These are phyloP conservation scores for Sitta europaea DNA, from an alignment of 2,113 vertebrate species.

Conservation along the genomic window DNA sequence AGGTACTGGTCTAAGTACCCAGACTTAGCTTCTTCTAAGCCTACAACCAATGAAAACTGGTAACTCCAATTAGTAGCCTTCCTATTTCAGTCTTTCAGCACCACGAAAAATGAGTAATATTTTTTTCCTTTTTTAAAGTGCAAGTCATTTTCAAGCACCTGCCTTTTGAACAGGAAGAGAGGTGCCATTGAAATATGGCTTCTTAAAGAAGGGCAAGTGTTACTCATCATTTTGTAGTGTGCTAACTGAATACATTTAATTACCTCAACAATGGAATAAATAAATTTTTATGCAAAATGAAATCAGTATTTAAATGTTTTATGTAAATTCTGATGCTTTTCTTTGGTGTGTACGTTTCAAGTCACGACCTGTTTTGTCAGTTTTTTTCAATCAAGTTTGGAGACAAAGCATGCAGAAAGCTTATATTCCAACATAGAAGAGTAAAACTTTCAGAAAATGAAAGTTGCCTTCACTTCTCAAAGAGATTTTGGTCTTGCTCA, in stretches of 20 bases:
- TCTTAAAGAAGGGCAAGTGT: background rate
- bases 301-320: background rate
- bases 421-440: background rate
- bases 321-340: background rate
- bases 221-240: background rate
- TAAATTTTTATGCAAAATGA: background rate
- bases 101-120: background rate
- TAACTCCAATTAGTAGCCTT: background rate
- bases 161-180: background rate
- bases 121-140: background rate
- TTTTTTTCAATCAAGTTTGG: background rate
- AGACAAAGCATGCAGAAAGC: background rate
- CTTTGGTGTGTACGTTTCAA: background rate
- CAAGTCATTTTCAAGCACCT: background rate
- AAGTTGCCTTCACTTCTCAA: background rate
- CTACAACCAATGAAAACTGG: background rate
- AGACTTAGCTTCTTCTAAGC: background rate
- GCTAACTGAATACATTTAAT: background rate
- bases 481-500: background rate
- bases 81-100: background rate
- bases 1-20: background rate
- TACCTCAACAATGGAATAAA: background rate
- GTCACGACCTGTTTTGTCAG: background rate
- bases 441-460: background rate
- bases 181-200: background rate